phyloP scores from a whole-genome alignment of 2,888 invertebrate genomes.

The Nowickia ferox region DNA sequence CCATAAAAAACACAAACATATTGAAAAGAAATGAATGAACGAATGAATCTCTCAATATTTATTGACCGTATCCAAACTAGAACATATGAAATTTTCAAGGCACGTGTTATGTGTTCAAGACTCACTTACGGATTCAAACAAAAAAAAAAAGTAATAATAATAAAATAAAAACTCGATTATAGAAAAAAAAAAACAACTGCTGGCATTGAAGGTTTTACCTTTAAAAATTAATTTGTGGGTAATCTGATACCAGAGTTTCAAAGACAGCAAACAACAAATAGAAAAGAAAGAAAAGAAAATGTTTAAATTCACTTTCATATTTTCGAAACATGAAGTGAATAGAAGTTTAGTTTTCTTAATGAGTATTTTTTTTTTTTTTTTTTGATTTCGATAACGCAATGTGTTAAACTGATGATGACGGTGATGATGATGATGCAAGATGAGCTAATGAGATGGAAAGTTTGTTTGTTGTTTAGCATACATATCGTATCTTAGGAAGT shows the following conservation, averaged over 20 bases:
- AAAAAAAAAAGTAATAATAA: neutral
- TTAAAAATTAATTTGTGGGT: constrained; percentile 66
- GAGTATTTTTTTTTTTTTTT: constrained; percentile 18
- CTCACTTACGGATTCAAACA: constrained; percentile 48
- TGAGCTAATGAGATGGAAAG: constrained; percentile 17
- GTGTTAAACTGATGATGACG: constrained; percentile 45
- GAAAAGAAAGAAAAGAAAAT: constrained; percentile 29
- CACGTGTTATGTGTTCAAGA: constrained; percentile 64
- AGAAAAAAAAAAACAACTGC: constrained; percentile 49
- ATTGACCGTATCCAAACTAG: constrained; percentile 57
- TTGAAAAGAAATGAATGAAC: constrained; percentile 29
- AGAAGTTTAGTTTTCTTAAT: constrained; percentile 32
- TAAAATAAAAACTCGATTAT: constrained; percentile 21
- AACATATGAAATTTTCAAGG: constrained; percentile 64
- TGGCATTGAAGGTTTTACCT: constrained; percentile 59
- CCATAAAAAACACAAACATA: constrained; percentile 18
- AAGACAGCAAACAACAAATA: constrained; percentile 25
- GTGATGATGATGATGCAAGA: neutral
- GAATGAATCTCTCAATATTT: constrained; percentile 38
- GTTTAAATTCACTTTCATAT: constrained; percentile 50
- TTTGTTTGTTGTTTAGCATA: neutral
- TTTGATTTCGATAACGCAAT: constrained; percentile 60
- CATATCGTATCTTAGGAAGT: neutral
- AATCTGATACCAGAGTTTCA: constrained; percentile 52
- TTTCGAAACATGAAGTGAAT: constrained; percentile 21